These are phyloP conservation scores for Nasua narica DNA, from an alignment of 2,797 vertebrate species.

Conservation along the genomic window DNA sequence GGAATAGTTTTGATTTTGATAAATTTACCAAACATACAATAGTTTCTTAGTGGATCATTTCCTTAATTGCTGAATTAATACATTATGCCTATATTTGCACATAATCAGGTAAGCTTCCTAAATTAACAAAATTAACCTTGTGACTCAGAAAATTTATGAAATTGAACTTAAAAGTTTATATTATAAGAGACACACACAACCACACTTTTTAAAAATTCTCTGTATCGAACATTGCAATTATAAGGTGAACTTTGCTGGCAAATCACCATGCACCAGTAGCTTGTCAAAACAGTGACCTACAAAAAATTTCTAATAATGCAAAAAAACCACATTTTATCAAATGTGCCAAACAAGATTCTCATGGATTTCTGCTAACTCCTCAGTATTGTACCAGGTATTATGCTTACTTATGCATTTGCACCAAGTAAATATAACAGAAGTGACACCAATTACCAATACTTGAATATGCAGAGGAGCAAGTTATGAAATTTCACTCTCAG, in stretches of 20 bases:
- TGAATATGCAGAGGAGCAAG: background rate
- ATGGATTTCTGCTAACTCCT: constrained; percentile 12
- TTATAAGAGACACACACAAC: background rate
- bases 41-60: background rate
- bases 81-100: background rate
- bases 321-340: constrained; percentile 31
- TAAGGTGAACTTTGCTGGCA: constrained; percentile 20
- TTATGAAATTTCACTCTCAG: background rate
- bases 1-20: background rate
- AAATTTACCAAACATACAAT: background rate
- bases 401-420: constrained; percentile 28
- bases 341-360: background rate
- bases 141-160: background rate
- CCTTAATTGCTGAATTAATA: background rate
- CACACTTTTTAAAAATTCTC: background rate
- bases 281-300: constrained; percentile 22
- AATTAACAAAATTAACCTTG: background rate
- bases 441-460: background rate
- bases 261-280: background rate
- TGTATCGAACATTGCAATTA: background rate
- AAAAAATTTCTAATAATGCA: background rate
- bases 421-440: constrained; percentile 18
- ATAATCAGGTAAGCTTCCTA: background rate
- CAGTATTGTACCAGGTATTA: background rate
- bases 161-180: background rate